A percentile compares a stretch with the other conserved stretches of the same genome.
These are phyloP conservation scores for Drosophila nannoptera DNA, from an alignment of 1,140 invertebrate genomes.

Conservation along the genomic window DNA sequence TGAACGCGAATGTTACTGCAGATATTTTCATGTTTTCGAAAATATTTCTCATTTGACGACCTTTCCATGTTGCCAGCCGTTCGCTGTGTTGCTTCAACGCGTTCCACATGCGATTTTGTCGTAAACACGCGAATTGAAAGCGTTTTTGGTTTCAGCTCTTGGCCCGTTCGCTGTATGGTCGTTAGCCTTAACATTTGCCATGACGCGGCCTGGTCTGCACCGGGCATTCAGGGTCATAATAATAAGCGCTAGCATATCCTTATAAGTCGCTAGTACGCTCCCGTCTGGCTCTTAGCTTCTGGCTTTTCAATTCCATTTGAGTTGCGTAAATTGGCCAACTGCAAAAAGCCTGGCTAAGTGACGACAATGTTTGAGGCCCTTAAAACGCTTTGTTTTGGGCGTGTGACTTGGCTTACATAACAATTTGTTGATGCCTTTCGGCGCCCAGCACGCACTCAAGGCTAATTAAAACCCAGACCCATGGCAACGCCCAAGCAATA, in stretches of 20 bases:
- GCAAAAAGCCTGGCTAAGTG: conserved; percentile 43
- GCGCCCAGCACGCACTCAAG: conserved; percentile 66
- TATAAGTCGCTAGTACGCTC: conserved; percentile 21
- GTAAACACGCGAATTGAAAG: conserved; percentile 71
- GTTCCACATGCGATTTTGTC: conserved; percentile 57
- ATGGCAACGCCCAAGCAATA: conserved; percentile 53
- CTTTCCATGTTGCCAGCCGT: conserved; percentile 8
- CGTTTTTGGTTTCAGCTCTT: conserved; percentile 33
- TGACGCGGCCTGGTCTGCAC: conserved; percentile 19
- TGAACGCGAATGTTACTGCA: conserved; percentile 3
- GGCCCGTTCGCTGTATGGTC: background rate
- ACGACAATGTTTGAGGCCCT: conserved; percentile 70
- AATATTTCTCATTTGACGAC: conserved; percentile 31
- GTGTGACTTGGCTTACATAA: conserved; percentile 70
- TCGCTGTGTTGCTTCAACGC: conserved; percentile 13
- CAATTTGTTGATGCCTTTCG: conserved; percentile 73
- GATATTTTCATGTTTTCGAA: conserved; percentile 17
- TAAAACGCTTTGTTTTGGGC: conserved; percentile 64
- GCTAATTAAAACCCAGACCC: conserved; percentile 69
- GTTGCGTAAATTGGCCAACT: conserved; percentile 43
- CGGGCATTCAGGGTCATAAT: conserved; percentile 39
- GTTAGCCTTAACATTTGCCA: conserved; percentile 64
- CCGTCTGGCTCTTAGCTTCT: conserved; percentile 27
- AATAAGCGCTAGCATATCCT: conserved; percentile 37
- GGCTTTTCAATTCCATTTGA: conserved; percentile 10